Percentiles rank a stretch among this genome's conserved stretches.
Conservation (phyloP, 1,140 invertebrate genomes). For the Brachionus plicatilis region DNA sequence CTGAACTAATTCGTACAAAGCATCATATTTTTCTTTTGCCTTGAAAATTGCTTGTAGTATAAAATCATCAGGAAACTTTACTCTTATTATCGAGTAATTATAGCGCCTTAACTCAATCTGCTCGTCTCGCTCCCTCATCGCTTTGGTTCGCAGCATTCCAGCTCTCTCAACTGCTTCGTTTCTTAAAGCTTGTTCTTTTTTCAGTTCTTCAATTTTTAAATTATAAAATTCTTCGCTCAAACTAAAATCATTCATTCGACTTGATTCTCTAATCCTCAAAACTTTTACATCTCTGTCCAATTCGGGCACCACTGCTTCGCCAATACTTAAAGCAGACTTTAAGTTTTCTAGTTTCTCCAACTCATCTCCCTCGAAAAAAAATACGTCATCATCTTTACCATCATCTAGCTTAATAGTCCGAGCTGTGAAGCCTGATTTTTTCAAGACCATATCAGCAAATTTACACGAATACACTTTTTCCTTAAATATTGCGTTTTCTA, state of each 20-base stretch:
- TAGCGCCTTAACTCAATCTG: slow-evolving; percentile 71
- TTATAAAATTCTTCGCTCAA: slow-evolving; percentile 69
- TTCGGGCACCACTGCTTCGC: slow-evolving; percentile 73
- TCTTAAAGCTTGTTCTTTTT: slow-evolving; percentile 69
- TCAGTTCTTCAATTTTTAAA: slow-evolving; percentile 72
- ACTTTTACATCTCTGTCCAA: slow-evolving; percentile 78
- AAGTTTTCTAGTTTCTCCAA: slow-evolving; percentile 62
- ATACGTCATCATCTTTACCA: slow-evolving; percentile 48
- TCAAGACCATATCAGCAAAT: slow-evolving; percentile 73
- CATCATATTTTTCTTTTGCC: slow-evolving; percentile 15
- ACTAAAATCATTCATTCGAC: neutral
- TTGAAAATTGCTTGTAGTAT: slow-evolving; percentile 63
- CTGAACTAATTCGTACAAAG: neutral
- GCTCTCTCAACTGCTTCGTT: slow-evolving; percentile 69
- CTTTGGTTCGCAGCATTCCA: slow-evolving; percentile 78
- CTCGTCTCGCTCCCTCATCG: slow-evolving; percentile 82
- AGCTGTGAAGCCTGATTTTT: slow-evolving; percentile 71
- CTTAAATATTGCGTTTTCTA: slow-evolving; percentile 70
- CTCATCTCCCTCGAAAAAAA: slow-evolving; percentile 50
- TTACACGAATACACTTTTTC: slow-evolving; percentile 74
- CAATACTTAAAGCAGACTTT: slow-evolving; percentile 68
- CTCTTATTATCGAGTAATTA: slow-evolving; percentile 72
- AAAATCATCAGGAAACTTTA: slow-evolving; percentile 79
- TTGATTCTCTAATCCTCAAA: slow-evolving; percentile 68
- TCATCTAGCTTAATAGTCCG: slow-evolving; percentile 45